A percentile compares a stretch with the other conserved stretches of the same genome.
phyloP scores from a whole-genome alignment of 1,140 invertebrate species.

The Saccostrea glomerata region DNA sequence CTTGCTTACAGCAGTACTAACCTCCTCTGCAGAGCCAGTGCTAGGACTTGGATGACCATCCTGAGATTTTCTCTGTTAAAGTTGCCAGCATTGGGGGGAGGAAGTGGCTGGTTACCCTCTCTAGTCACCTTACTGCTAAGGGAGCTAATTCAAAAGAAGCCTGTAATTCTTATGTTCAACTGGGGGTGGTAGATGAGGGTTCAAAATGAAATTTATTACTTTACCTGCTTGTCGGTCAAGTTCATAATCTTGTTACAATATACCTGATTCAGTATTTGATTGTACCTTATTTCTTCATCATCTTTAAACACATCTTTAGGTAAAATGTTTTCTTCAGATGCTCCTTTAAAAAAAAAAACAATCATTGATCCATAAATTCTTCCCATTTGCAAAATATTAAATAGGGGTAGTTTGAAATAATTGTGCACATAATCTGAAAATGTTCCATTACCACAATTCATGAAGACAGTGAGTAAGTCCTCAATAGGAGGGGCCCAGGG shows the following conservation, averaged over 20 bases:
- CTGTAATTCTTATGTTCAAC: no score
- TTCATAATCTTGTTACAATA: no score
- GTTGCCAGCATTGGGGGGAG: slow-evolving; percentile 10
- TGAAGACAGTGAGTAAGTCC: slow-evolving; percentile 49
- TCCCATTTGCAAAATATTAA: neutral
- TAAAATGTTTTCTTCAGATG: neutral
- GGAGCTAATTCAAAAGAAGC: neutral
- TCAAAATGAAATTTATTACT: no score
- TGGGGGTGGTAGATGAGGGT: no score
- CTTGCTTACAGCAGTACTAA: neutral
- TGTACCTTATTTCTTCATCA: neutral
- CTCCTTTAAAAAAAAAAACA: neutral
- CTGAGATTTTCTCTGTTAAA: slow-evolving; percentile 49
- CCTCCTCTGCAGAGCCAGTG: slow-evolving; percentile 48
- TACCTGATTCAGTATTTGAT: neutral
- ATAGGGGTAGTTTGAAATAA: neutral
- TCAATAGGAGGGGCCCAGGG: slow-evolving; percentile 48
- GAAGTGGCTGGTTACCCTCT: neutral
- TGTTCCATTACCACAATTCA: slow-evolving; percentile 52
- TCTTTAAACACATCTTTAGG: neutral
- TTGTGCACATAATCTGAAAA: neutral
- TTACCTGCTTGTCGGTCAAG: no score
- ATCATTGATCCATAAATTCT: neutral
- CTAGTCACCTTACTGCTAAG: neutral
- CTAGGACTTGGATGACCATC: slow-evolving; percentile 44